phyloP scores from a whole-genome alignment of 2,113 vertebrate genomes.

The Hydropotes inermis region DNA sequence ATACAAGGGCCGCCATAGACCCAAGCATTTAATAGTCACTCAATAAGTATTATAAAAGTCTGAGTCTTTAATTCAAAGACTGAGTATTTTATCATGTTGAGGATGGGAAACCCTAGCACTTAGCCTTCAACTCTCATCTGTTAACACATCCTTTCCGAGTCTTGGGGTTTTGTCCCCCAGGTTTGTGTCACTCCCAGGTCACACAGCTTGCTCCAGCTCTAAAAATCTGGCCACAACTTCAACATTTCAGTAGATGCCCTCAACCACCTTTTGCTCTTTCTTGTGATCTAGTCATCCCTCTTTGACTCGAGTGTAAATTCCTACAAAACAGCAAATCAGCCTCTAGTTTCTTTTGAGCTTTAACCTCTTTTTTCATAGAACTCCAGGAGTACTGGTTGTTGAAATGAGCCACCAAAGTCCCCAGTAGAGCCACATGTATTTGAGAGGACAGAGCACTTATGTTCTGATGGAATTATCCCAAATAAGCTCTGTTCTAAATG shows the following conservation, averaged over 20 bases:
- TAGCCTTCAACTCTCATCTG: background rate
- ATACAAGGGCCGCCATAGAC: background rate
- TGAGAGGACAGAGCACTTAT: background rate
- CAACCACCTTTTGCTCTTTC: background rate
- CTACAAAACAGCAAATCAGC: background rate
- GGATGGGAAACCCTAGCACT: background rate
- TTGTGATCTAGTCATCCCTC: background rate
- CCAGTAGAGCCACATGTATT: background rate
- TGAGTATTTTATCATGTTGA: background rate
- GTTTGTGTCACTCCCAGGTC: background rate
- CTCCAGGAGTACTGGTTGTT: background rate
- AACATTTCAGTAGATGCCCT: background rate
- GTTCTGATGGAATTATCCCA: background rate
- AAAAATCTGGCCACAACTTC: background rate
- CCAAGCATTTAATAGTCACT: background rate
- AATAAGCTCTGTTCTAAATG: background rate
- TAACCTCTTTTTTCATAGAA: background rate
- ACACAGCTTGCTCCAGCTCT: background rate
- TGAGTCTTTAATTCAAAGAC: background rate
- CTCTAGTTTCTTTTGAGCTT: background rate
- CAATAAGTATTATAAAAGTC: background rate
- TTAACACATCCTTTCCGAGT: background rate
- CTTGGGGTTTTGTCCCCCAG: background rate
- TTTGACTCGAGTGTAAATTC: background rate
- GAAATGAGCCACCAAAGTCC: background rate